Evolutionary conservation across 2,888 invertebrate species (phyloP).

Genomic region (Scaptomyza polygonia): DNA sequence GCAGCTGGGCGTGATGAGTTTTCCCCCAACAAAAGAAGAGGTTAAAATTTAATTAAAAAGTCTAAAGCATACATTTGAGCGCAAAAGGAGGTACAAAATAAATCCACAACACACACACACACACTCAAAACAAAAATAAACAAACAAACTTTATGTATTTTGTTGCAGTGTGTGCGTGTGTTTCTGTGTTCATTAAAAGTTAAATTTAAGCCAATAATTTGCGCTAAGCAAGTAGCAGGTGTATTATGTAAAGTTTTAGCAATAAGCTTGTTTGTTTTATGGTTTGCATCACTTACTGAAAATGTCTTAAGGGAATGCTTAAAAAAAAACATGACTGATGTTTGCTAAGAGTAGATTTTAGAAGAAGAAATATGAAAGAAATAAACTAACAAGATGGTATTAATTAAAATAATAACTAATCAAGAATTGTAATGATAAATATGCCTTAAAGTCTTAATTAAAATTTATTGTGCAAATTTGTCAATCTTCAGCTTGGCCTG

Average conservation of each 20-base stretch:
- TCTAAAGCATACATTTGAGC: constrained; percentile 45
- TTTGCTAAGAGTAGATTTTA: too few species aligned
- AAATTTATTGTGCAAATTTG: neutral
- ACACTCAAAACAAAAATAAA: neutral
- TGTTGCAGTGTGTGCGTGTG: constrained; percentile 7
- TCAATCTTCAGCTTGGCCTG: neutral
- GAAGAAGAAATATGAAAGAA: neutral
- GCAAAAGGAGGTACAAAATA: constrained; percentile 17
- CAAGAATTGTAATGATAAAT: neutral
- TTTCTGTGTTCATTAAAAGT: constrained; percentile 65
- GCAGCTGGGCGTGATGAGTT: constrained; percentile 1
- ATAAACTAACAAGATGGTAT: neutral
- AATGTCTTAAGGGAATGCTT: neutral
- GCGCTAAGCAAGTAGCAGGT: neutral
- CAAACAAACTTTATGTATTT: constrained; percentile 37
- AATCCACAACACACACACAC: constrained; percentile 10
- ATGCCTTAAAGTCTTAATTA: neutral
- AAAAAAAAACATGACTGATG: neutral
- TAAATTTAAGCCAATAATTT: constrained; percentile 21
- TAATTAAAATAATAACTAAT: neutral
- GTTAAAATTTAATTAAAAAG: constrained; percentile 74
- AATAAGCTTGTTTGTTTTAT: neutral
- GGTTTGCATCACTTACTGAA: neutral
- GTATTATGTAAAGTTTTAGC: neutral
- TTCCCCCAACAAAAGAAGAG: constrained; percentile 13